Base-by-base conservation (phyloP, 2,888 invertebrate species). In the Acheta domesticus region DNA sequence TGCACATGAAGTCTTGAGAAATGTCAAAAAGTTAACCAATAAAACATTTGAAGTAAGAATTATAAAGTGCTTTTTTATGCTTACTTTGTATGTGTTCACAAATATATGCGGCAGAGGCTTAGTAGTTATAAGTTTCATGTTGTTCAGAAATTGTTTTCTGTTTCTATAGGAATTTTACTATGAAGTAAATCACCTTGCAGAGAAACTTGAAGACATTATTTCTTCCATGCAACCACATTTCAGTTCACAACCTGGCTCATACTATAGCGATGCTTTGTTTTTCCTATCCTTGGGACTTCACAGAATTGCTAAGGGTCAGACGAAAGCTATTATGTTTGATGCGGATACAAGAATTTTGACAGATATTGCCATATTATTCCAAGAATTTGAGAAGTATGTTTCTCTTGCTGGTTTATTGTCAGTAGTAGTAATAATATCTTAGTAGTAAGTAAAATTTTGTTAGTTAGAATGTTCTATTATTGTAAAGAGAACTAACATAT, bases 221-320 rank as follows among this genome's bases (percentile, higher is more conserved):
- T 86, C 89, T 49, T 89, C 90, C 48, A 91, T 94, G 90, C 92
- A 91, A 82, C 91, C 91, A 12, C 90, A 91, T 85, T 94, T 95
- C 86, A 92, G 91, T 84, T 91, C 91, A 80, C 91, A 90, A 84
- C 91, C 92, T 76, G 92, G 91, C 79, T 90, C 92, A 5, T 94
- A 95, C 84, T 95, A 94, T 85, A 92, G 92, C 83, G 93, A 94
- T 86, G 91, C 93, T 1, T 86, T 95, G 48, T 95, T 95, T 87
- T 95, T 93, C 85, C 86, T 95, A 49, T 94, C 95, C 0, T 87
- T 94, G 78, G 93, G 92, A 2, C 85, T 94, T 48, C 92, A 94
- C 85, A 89, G 90, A 83, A 90, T 94, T 77, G 91, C 93, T 75
- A 91, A 92, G 16, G 85, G 89, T 78, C 90, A 94, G 84, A 87